A percentile compares a stretch with the other conserved stretches of the same genome.
phyloP scores from a whole-genome alignment of 2,113 vertebrate genomes.

The Axis porcinus region DNA sequence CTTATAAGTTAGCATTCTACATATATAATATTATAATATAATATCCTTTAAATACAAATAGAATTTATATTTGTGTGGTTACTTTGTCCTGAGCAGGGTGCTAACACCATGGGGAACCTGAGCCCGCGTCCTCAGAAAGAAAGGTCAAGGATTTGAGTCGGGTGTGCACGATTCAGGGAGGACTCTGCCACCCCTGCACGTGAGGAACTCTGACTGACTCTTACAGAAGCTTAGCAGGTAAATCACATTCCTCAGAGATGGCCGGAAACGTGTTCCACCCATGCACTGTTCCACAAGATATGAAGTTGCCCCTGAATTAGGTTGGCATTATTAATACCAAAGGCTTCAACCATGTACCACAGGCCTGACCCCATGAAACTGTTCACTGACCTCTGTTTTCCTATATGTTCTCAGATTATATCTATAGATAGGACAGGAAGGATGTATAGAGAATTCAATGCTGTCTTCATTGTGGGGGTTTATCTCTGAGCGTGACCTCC shows the following conservation, averaged over 20 bases:
- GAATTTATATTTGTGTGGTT: neutral
- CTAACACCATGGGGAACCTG: rapidly evolving
- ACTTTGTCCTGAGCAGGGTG: neutral
- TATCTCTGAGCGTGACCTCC: neutral
- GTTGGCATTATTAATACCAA: neutral
- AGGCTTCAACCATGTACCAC: neutral
- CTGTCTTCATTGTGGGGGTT: neutral
- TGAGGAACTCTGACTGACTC: no score
- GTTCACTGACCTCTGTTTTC: neutral
- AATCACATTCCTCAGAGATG: neutral
- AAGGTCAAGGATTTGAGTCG: neutral
- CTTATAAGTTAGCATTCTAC: no score
- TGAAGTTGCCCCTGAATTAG: neutral
- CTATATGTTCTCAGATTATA: neutral
- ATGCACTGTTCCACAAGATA: neutral
- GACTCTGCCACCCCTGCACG: rapidly evolving
- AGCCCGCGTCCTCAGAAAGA: neutral
- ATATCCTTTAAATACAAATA: neutral
- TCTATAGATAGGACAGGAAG: neutral
- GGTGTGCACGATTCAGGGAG: rapidly evolving
- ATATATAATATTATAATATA: neutral
- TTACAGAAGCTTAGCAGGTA: no score
- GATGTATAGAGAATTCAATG: neutral
- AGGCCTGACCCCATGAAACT: no score
- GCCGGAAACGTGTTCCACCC: rapidly evolving